Conservation (phyloP, 2,113 vertebrate species). For the Ibidorhyncha struthersii region DNA sequence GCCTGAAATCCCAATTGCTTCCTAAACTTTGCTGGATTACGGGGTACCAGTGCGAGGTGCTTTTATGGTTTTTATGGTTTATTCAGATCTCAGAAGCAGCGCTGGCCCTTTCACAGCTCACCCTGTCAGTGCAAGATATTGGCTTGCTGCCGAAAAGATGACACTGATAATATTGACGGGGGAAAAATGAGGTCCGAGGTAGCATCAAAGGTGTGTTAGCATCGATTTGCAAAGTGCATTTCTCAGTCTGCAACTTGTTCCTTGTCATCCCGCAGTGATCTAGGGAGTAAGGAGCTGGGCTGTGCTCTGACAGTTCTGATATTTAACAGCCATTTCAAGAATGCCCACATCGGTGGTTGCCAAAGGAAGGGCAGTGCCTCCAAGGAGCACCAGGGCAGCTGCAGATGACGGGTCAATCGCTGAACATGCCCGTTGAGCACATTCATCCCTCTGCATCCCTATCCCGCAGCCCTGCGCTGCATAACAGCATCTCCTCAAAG, state of each 20-base stretch:
- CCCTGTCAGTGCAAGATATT: background rate
- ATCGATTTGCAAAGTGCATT: background rate
- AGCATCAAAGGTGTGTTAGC: background rate
- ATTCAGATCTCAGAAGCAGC: background rate
- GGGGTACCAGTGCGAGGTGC: background rate
- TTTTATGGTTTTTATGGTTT: background rate
- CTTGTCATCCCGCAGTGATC: background rate
- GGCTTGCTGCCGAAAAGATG: background rate
- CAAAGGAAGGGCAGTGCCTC: background rate
- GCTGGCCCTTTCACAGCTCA: background rate
- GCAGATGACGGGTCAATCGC: background rate
- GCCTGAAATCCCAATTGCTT: background rate
- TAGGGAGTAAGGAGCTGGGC: background rate
- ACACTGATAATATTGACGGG: background rate
- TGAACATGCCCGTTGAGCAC: background rate
- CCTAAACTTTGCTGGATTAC: background rate
- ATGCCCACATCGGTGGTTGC: fast-evolving
- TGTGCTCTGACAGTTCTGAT: background rate
- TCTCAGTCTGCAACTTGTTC: background rate
- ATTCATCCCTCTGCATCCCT: background rate
- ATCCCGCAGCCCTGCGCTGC: fast-evolving
- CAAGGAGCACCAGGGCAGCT: background rate
- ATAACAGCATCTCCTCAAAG: background rate
- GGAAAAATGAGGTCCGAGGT: background rate
- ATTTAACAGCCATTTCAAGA: background rate